These are phyloP conservation scores for Pachypsylla venusta DNA, from an alignment of 1,140 invertebrate genomes.

Conservation along the genomic window DNA sequence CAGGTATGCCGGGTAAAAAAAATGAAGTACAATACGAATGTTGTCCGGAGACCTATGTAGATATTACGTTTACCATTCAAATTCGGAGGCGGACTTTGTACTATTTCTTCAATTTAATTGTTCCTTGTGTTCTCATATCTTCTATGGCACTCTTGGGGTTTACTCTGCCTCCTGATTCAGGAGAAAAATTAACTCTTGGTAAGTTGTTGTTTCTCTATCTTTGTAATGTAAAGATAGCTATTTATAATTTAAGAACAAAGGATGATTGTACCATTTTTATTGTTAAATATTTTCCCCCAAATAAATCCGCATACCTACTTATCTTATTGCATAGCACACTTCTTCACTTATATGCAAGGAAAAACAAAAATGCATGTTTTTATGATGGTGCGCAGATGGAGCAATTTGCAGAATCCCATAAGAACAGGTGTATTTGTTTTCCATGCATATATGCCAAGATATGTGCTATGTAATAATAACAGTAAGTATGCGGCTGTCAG, in stretches of 20 bases:
- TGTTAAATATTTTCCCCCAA: too few species aligned
- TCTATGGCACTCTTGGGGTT: slow-evolving; percentile 97
- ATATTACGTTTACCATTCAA: slow-evolving; percentile 94
- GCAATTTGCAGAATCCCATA: too few species aligned
- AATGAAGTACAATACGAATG: slow-evolving; percentile 66
- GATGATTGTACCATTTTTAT: too few species aligned
- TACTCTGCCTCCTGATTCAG: slow-evolving; percentile 93
- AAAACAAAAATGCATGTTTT: too few species aligned
- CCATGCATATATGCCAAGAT: too few species aligned
- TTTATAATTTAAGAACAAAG: background rate
- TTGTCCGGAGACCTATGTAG: slow-evolving; percentile 87
- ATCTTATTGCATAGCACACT: too few species aligned
- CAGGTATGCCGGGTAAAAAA: slow-evolving; percentile 73
- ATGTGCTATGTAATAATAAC: too few species aligned
- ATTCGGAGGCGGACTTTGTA: slow-evolving; percentile 91
- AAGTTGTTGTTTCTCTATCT: slow-evolving; percentile 30
- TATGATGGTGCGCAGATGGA: too few species aligned
- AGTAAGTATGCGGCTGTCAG: too few species aligned
- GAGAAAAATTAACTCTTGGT: slow-evolving; percentile 97
- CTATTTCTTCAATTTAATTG: slow-evolving; percentile 99
- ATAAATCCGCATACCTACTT: too few species aligned
- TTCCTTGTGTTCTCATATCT: slow-evolving; percentile 95
- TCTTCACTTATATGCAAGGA: too few species aligned
- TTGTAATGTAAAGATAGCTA: background rate
- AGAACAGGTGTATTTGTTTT: too few species aligned